These are phyloP conservation scores for Rhodeus uyekii DNA, from an alignment of 2,797 vertebrate species.

Conservation along the genomic window DNA sequence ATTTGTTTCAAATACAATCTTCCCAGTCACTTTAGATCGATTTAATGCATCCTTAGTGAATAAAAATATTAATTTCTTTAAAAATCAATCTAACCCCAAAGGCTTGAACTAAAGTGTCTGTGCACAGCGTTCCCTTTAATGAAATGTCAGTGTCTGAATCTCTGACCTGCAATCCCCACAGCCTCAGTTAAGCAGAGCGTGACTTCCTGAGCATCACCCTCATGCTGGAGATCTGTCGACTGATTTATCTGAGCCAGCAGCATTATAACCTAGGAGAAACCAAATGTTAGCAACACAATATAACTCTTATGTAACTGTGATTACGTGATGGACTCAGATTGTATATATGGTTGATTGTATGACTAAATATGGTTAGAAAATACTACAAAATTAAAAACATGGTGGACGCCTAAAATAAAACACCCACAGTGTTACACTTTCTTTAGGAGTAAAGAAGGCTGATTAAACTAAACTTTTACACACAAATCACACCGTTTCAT, in stretches of 20 bases:
- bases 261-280: slow-evolving; percentile 75
- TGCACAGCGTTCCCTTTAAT: background rate
- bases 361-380: background rate
- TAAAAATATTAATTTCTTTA: background rate
- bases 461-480: background rate
- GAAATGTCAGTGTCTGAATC: background rate
- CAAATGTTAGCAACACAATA: background rate
- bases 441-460: background rate
- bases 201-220: slow-evolving; percentile 89
- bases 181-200: slow-evolving; percentile 94
- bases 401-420: background rate
- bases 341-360: background rate
- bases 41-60: background rate
- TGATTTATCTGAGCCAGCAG: slow-evolving; percentile 97
- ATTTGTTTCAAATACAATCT: background rate
- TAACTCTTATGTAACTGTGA: background rate
- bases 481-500: too few relatives aligned
- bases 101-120: background rate
- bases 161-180: slow-evolving; percentile 89
- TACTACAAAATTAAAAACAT: background rate
- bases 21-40: background rate
- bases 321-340: background rate
- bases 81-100: background rate
- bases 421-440: background rate
- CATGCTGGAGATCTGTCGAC: slow-evolving; percentile 92